Percentiles rank a stretch among this genome's conserved stretches.
phyloP scores from a whole-genome alignment of 1,140 invertebrate species.

The Diabrotica virgifera region DNA sequence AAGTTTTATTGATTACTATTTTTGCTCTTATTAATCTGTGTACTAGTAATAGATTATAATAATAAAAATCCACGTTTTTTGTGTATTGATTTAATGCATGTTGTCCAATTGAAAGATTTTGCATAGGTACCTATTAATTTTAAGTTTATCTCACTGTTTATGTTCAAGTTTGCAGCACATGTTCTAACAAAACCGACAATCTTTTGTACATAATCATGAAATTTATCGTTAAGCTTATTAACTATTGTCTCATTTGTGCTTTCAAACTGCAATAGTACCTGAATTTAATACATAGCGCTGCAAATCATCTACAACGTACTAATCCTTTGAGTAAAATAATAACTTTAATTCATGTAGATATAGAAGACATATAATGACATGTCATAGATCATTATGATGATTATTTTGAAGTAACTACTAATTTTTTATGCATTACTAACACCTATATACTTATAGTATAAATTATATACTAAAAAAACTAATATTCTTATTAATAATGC shows the following conservation, averaged over 20 bases:
- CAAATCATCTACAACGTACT: conserved; percentile 21
- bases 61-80: neutral
- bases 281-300: conserved; percentile 36
- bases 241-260: conserved; percentile 16
- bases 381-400: conserved; percentile 1
- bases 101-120: neutral
- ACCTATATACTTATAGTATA: neutral
- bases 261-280: conserved; percentile 34
- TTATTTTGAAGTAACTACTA: neutral
- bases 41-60: no score
- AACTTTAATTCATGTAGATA: no score
- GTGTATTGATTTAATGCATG: neutral
- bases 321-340: neutral
- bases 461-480: no score
- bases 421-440: neutral
- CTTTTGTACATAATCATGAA: conserved; percentile 26
- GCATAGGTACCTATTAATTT: neutral
- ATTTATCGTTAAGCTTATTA: conserved; percentile 10
- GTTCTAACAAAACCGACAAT: conserved; percentile 27
- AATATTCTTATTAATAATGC: no score
- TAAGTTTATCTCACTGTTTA: neutral
- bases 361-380: neutral
- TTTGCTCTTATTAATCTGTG: no score
- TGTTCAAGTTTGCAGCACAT: conserved; percentile 35
- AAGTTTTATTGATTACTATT: no score